Evolutionary conservation across 2,113 vertebrate genomes (phyloP).

Genomic region (Puntigrus tetrazona): DNA sequence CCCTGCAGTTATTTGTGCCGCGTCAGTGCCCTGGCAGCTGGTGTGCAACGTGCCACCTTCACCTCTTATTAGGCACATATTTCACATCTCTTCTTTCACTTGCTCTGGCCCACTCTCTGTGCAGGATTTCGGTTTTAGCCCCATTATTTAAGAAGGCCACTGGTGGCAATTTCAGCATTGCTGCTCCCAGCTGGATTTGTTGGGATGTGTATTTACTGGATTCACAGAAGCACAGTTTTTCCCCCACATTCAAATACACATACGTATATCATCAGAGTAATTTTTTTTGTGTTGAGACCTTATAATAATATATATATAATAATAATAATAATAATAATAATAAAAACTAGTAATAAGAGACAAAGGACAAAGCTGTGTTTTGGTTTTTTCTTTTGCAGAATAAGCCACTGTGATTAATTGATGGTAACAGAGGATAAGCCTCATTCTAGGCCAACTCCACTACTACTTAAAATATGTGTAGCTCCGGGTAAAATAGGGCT

Average conservation of each 20-base stretch:
- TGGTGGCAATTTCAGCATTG: not conserved
- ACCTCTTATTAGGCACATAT: slow-evolving; percentile 56
- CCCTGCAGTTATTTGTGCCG: slow-evolving; percentile 56
- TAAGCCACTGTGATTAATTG: slow-evolving; percentile 23
- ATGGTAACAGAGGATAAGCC: not conserved
- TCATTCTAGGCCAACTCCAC: slow-evolving; percentile 8
- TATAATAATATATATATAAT: too few species aligned
- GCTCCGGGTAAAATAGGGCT: slow-evolving; percentile 17
- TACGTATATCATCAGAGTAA: too few species aligned
- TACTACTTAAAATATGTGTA: slow-evolving; percentile 12
- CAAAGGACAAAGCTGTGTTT: slow-evolving; percentile 33
- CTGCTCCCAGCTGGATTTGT: not conserved
- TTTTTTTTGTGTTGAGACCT: too few species aligned
- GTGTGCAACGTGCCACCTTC: slow-evolving; percentile 51
- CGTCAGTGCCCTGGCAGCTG: slow-evolving; percentile 49
- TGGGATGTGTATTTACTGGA: not conserved
- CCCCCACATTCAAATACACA: too few species aligned
- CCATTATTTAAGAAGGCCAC: slow-evolving; percentile 9
- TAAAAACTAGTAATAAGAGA: not conserved
- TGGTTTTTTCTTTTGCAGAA: not conserved
- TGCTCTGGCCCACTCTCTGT: slow-evolving; percentile 3
- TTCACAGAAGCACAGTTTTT: not conserved
- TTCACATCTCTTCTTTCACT: slow-evolving; percentile 44
- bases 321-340: too few species aligned
- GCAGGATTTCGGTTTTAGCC: not conserved